These are phyloP conservation scores for Hirudo medicinalis DNA, from an alignment of 1,140 invertebrate species.

Conservation along the genomic window DNA sequence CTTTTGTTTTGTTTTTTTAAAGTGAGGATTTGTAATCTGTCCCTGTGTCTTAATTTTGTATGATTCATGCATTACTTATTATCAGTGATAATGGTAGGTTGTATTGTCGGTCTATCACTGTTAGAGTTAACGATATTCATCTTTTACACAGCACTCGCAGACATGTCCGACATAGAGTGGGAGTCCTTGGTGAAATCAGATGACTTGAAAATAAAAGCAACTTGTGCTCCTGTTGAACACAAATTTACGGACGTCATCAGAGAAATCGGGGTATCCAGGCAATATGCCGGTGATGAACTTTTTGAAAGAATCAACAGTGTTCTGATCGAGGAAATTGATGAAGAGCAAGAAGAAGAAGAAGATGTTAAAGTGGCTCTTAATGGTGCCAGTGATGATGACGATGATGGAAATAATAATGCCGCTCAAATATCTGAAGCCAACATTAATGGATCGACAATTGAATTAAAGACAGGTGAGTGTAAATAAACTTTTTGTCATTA, in stretches of 20 bases:
- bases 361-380: neutral
- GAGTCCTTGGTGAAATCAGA: slow-evolving; percentile 5
- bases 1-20: neutral
- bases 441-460: too few relatives aligned
- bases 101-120: too few relatives aligned
- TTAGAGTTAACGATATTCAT: neutral
- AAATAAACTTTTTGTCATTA: too few relatives aligned
- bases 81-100: neutral
- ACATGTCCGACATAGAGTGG: slow-evolving; percentile 18
- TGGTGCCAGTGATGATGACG: neutral
- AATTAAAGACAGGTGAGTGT: too few relatives aligned
- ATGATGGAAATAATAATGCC: neutral
- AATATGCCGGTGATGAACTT: slow-evolving; percentile 32
- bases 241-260: slow-evolving; percentile 31
- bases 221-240: slow-evolving; percentile 23
- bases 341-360: slow-evolving; percentile 17
- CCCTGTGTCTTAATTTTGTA: neutral
- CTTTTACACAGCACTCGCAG: neutral
- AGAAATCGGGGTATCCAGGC: slow-evolving; percentile 31
- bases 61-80: neutral
- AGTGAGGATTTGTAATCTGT: neutral
- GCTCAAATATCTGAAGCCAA: neutral
- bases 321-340: slow-evolving; percentile 23
- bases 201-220: too few relatives aligned
- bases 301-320: slow-evolving; percentile 28